Conservation (phyloP, 2,797 vertebrate species). For the Vespertilio murinus region DNA sequence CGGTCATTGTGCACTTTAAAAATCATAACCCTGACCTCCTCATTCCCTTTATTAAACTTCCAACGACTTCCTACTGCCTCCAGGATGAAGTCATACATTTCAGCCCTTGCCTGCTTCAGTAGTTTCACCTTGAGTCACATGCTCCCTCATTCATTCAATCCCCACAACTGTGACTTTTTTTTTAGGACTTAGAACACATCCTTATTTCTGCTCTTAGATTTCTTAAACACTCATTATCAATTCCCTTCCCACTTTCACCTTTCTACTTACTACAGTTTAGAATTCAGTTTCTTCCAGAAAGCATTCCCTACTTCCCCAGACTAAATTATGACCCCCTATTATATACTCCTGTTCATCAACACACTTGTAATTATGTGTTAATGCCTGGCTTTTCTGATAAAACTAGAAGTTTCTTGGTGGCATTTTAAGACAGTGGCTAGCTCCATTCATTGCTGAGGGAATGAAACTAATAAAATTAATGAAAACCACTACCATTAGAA, state of each 20-base stretch:
- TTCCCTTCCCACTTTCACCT: neutral
- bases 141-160: neutral
- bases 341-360: neutral
- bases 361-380: neutral
- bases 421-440: neutral
- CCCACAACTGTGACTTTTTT: neutral
- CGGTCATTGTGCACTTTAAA: neutral
- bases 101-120: neutral
- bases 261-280: neutral
- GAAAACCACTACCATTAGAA: neutral
- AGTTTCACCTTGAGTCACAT: neutral
- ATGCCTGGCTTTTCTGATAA: neutral
- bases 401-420: neutral
- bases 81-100: neutral
- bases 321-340: neutral
- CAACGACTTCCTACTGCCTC: neutral
- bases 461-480: constrained; percentile 14
- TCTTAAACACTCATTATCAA: neutral
- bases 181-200: neutral
- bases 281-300: constrained; percentile 4
- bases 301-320: neutral
- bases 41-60: neutral
- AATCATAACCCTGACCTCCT: neutral
- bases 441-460: neutral
- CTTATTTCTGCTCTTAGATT: neutral